Base-by-base conservation (phyloP, 2,888 invertebrate species). In the Peribatodes rhomboidaria region DNA sequence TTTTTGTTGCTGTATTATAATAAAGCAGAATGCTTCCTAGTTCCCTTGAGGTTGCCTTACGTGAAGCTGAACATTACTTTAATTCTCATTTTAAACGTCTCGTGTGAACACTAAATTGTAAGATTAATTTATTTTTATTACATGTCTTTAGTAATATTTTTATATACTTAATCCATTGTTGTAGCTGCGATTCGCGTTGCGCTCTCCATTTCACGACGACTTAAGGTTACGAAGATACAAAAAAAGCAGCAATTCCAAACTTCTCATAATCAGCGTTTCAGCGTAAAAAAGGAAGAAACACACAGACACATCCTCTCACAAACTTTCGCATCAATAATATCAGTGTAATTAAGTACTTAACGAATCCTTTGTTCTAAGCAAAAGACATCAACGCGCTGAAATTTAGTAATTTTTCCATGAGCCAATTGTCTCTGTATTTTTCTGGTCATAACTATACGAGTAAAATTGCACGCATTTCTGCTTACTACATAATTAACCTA, bases 11-110 rank as follows among this genome's bases (percentile, higher is more conserved):
- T 67, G 75, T 74, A 69, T 77, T 76, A 64, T 68, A 75, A 70
- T 69, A 73, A 72, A 75, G 70, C 72, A 66, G 69, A 70, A 71
- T 67, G 77, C 86, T 89, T 89, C 89, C 88, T 87, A 81, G 87
- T 89, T 84, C 81, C 87, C 85, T 86, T 82, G 84, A 83, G 54
- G 56, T 74, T 77, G 81, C 78, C 82, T 58, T 61, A 62, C 41
- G 60, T 47, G 47, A 54, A 35, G 57, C 55, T 56, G 27, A 63
- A 39, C 18, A 58, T 59, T 50, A 59, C 71, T 72, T 77, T 78
- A 78, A 57, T 57, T 39, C 41, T 37, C 44, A 37, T 44, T 33
- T 44, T 35, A 8, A 20, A 41, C 16, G 18, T 75, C 78, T 75
- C 44, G 44, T 54, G 41, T 42, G 18, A 35, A 33, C 13, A 35